These are phyloP conservation scores for Notocelia uddmanniana DNA, from an alignment of 2,888 invertebrate genomes.

Conservation along the genomic window DNA sequence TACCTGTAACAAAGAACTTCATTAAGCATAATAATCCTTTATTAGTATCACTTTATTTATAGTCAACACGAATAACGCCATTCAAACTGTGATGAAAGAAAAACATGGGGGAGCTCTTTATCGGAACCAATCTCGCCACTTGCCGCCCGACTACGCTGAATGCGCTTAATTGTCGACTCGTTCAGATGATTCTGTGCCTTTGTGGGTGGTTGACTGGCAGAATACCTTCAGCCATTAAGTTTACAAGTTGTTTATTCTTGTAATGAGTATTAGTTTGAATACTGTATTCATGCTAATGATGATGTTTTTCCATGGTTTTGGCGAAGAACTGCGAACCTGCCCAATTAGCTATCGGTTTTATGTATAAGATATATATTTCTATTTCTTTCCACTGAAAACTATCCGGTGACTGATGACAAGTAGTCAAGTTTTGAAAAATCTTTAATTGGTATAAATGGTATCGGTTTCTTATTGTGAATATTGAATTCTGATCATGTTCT, in stretches of 20 bases:
- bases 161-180: constrained; percentile 84
- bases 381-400: too few relatives aligned
- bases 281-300: too few relatives aligned
- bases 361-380: too few relatives aligned
- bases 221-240: constrained; percentile 8
- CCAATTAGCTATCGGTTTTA: too few relatives aligned
- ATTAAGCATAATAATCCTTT: constrained; percentile 35
- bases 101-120: constrained; percentile 84
- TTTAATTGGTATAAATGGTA: too few relatives aligned
- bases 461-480: too few relatives aligned
- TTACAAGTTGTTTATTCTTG: constrained; percentile 43
- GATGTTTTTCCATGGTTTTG: too few relatives aligned
- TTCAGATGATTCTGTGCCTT: constrained; percentile 74
- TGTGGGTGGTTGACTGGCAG: constrained; percentile 22
- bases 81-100: constrained; percentile 83
- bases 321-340: too few relatives aligned
- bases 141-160: constrained; percentile 81
- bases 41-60: constrained; percentile 25
- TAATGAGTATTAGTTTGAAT: background rate
- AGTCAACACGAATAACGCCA: constrained; percentile 68
- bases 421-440: too few relatives aligned
- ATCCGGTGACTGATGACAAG: too few relatives aligned
- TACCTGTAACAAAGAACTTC: constrained; percentile 45
- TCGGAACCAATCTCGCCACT: constrained; percentile 85
- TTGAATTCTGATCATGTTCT: too few relatives aligned